phyloP scores from a whole-genome alignment of 2,888 invertebrate species.

The Lymantria monacha region DNA sequence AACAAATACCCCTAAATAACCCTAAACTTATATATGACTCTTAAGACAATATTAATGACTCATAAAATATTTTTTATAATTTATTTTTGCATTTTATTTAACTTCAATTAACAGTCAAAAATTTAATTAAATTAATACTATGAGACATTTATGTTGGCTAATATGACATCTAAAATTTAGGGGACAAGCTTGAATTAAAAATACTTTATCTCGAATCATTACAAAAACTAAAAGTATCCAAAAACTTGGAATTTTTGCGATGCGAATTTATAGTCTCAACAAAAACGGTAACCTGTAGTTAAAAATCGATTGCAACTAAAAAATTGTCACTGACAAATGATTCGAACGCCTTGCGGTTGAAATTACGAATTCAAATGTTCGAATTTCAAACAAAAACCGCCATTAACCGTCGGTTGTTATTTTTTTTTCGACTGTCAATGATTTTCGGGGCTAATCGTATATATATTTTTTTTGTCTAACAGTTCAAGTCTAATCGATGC shows the following conservation, averaged over 20 bases:
- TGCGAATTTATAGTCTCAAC: constrained; percentile 27
- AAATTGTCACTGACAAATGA: constrained; percentile 83
- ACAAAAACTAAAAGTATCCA: constrained; percentile 24
- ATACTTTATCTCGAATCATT: constrained; percentile 40
- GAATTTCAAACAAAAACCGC: constrained; percentile 78
- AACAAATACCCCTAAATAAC: no score
- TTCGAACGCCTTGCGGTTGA: constrained; percentile 79
- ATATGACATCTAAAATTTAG: neutral
- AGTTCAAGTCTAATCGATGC: constrained; percentile 74
- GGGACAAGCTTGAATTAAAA: neutral
- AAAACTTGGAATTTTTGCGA: constrained; percentile 44
- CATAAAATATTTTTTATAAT: no score
- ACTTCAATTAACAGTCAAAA: no score
- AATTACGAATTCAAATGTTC: constrained; percentile 82
- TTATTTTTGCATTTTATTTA: no score
- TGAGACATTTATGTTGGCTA: no score
- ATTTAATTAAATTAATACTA: no score
- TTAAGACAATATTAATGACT: no score
- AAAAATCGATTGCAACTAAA: constrained; percentile 82
- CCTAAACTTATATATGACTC: no score
- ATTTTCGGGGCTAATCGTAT: constrained; percentile 77
- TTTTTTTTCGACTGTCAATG: constrained; percentile 77
- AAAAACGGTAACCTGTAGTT: constrained; percentile 76
- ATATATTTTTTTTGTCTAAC: constrained; percentile 80
- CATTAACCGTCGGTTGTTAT: constrained; percentile 76